Percentiles rank a stretch among this genome's conserved stretches.
Evolutionary conservation across 1,140 invertebrate genomes (phyloP).

Genomic region (Epicauta chinensis): DNA sequence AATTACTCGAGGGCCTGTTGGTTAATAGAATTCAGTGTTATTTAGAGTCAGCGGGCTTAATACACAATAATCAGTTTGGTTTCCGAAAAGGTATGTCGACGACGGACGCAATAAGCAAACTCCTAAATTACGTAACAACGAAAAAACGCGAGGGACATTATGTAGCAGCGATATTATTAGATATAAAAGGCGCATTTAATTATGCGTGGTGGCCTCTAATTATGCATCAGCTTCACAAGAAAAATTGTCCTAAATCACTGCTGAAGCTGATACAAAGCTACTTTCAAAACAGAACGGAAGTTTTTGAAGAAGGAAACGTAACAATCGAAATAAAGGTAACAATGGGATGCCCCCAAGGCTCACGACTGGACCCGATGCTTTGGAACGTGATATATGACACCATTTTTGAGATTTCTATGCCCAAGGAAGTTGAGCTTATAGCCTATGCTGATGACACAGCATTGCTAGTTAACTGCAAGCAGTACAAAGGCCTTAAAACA

Average conservation of each 20-base stretch:
- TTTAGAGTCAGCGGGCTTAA: conserved; percentile 17
- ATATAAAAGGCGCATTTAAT: conserved; percentile 30
- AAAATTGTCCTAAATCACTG: background rate
- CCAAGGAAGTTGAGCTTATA: background rate
- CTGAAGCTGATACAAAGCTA: conserved; percentile 7
- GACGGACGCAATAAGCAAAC: conserved; percentile 11
- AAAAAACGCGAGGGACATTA: conserved; percentile 26
- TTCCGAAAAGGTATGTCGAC: conserved; percentile 23
- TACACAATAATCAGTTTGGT: conserved; percentile 25
- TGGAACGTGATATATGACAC: conserved; percentile 27
- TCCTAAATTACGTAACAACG: conserved; percentile 25
- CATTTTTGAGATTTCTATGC: background rate
- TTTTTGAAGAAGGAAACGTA: background rate
- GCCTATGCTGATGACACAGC: conserved; percentile 3
- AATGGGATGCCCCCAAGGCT: conserved; percentile 24
- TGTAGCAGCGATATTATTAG: conserved; percentile 31
- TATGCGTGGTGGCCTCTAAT: conserved; percentile 16
- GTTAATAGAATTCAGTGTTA: background rate
- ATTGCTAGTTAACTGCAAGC: background rate
- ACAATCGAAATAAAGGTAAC: background rate
- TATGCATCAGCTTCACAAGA: background rate
- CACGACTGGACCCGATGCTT: conserved; percentile 24
- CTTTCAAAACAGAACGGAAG: background rate
- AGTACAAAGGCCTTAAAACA: too few relatives aligned
- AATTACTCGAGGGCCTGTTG: conserved; percentile 34